phyloP scores from a whole-genome alignment of 2,888 invertebrate species.

The Oegoconia quadripuncta region DNA sequence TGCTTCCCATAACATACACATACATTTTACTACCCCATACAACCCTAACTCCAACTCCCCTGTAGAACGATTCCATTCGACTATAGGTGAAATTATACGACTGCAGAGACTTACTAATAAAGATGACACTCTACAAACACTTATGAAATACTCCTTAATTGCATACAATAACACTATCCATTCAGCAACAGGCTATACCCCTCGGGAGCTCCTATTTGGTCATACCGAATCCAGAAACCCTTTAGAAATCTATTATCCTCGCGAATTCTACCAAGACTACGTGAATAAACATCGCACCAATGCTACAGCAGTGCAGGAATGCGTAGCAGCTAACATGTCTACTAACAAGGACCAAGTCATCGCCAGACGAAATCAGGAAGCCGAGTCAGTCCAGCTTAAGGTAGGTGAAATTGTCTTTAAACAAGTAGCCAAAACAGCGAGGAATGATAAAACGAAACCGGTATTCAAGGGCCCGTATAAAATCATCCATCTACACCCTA shows the following conservation, averaged over 20 bases:
- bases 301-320: constrained; percentile 10
- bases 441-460: too few relatives aligned
- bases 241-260: constrained; percentile 3
- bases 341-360: too few relatives aligned
- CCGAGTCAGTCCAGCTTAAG: too few relatives aligned
- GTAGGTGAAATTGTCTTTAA: too few relatives aligned
- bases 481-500: too few relatives aligned
- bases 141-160: constrained; percentile 8
- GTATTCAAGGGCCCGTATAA: too few relatives aligned
- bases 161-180: constrained; percentile 8
- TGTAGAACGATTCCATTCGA: constrained; percentile 22
- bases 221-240: constrained; percentile 2
- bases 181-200: constrained; percentile 7
- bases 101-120: constrained; percentile 17
- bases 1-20: constrained; percentile 20
- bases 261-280: constrained; percentile 8
- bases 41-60: constrained; percentile 24
- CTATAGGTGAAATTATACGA: constrained; percentile 16
- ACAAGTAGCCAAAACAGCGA: too few relatives aligned
- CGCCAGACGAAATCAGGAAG: too few relatives aligned
- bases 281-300: constrained; percentile 12
- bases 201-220: constrained; percentile 12
- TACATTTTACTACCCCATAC: constrained; percentile 23
- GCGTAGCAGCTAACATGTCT: too few relatives aligned
- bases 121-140: constrained; percentile 1